phyloP scores from a whole-genome alignment of 2,113 vertebrate species.

The Globicephala melas region DNA sequence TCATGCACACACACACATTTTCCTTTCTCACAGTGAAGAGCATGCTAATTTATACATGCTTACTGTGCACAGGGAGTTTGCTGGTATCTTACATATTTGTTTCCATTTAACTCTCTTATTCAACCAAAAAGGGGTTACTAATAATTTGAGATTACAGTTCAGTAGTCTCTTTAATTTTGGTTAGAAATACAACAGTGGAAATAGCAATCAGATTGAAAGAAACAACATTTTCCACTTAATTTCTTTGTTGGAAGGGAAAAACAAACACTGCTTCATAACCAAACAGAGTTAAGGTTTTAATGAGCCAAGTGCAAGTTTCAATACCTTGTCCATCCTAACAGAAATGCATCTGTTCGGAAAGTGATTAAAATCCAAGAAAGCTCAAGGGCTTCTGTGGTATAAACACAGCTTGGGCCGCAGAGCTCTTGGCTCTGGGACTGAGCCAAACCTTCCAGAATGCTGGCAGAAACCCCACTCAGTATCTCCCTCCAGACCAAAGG shows the following conservation, averaged over 20 bases:
- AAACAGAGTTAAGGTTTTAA: constrained; percentile 47
- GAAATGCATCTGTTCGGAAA: constrained; percentile 66
- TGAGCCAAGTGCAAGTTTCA: constrained; percentile 49
- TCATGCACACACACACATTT: background rate
- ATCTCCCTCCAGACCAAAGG: constrained; percentile 52
- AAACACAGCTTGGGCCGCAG: constrained; percentile 40
- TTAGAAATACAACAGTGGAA: constrained; percentile 14
- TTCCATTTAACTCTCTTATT: background rate
- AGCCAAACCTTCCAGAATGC: constrained; percentile 55
- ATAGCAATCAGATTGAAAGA: background rate
- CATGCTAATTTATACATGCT: background rate
- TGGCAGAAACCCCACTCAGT: constrained; percentile 62
- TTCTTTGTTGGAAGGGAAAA: constrained; percentile 44
- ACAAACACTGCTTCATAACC: background rate
- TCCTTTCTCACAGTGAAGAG: background rate
- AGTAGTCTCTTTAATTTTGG: background rate
- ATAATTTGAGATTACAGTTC: background rate
- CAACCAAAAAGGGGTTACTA: constrained; percentile 17
- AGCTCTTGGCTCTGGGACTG: constrained; percentile 50
- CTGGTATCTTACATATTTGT: background rate
- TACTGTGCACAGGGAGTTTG: background rate
- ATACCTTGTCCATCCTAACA: constrained; percentile 48
- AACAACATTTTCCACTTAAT: constrained; percentile 4
- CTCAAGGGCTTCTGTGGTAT: constrained; percentile 12
- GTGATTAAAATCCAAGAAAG: constrained; percentile 63